phyloP scores from a whole-genome alignment of 2,888 invertebrate genomes.

The Stenichneumon culpator region DNA sequence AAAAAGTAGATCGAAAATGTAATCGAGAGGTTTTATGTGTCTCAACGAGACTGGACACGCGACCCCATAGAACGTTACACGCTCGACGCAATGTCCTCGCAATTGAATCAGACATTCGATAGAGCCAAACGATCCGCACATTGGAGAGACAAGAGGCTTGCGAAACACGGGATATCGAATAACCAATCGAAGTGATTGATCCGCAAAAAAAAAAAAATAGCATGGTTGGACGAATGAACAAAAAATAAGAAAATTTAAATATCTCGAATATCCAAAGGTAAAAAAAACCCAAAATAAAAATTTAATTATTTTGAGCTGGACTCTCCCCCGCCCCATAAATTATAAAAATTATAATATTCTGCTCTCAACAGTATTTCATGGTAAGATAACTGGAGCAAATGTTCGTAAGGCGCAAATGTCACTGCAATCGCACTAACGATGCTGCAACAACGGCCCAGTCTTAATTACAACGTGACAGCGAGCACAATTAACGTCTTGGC shows the following conservation, averaged over 20 bases:
- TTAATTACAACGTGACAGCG: conserved; percentile 59
- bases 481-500: conserved; percentile 58
- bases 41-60: conserved; percentile 2
- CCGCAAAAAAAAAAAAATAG: neutral
- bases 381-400: neutral
- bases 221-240: neutral
- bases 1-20: conserved; percentile 4
- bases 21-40: conserved; percentile 20
- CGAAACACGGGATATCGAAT: conserved; percentile 18
- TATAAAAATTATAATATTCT: neutral
- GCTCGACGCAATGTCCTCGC: conserved; percentile 18
- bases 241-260: neutral
- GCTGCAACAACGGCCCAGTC: conserved; percentile 13
- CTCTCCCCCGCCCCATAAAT: neutral
- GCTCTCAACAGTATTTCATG: neutral
- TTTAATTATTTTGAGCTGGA: neutral
- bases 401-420: neutral
- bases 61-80: conserved; percentile 25
- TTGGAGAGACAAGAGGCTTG: conserved; percentile 17
- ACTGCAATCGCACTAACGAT: conserved; percentile 14
- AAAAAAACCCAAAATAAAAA: neutral
- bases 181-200: conserved; percentile 29
- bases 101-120: conserved; percentile 46
- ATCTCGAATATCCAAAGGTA: neutral
- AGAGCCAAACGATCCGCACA: conserved; percentile 27